Conservation (phyloP, 2,888 invertebrate genomes). For the Pristionchus mayeri region DNA sequence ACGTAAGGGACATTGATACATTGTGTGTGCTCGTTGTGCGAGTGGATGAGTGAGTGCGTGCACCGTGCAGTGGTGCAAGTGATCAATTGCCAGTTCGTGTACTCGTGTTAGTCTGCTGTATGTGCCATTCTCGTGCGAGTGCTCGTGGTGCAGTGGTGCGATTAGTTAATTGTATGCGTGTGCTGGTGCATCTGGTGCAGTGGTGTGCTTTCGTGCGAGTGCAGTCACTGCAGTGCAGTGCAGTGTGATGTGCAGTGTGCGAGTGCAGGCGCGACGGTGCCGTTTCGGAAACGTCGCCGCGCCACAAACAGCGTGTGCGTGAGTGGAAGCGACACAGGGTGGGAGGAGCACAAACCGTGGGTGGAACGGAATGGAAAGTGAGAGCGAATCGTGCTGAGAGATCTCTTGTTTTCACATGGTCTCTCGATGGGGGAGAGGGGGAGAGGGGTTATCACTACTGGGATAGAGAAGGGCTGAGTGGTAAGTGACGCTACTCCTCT, state of each 20-base stretch:
- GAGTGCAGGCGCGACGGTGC: slow-evolving; percentile 21
- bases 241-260: slow-evolving; percentile 38
- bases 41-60: slow-evolving; percentile 24
- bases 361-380: neutral
- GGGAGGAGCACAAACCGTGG: neutral
- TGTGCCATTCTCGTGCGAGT: slow-evolving; percentile 42
- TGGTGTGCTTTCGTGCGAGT: neutral
- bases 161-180: slow-evolving; percentile 23
- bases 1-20: slow-evolving; percentile 5
- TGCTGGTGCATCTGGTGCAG: neutral
- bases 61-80: slow-evolving; percentile 23
- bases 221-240: slow-evolving; percentile 4
- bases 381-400: neutral
- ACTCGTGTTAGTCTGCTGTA: neutral
- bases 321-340: slow-evolving; percentile 2
- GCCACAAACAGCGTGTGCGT: slow-evolving; percentile 36
- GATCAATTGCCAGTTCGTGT: slow-evolving; percentile 27
- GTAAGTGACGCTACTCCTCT: too few species aligned
- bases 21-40: slow-evolving; percentile 29
- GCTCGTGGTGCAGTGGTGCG: slow-evolving; percentile 43
- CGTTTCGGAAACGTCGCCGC: slow-evolving; percentile 24
- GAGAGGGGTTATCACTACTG: slow-evolving; percentile 8
- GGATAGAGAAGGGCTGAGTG: neutral
- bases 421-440: too few species aligned
- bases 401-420: neutral